These are phyloP conservation scores for Bombus vancouverensis DNA, from an alignment of 1,140 invertebrate genomes.

Conservation along the genomic window DNA sequence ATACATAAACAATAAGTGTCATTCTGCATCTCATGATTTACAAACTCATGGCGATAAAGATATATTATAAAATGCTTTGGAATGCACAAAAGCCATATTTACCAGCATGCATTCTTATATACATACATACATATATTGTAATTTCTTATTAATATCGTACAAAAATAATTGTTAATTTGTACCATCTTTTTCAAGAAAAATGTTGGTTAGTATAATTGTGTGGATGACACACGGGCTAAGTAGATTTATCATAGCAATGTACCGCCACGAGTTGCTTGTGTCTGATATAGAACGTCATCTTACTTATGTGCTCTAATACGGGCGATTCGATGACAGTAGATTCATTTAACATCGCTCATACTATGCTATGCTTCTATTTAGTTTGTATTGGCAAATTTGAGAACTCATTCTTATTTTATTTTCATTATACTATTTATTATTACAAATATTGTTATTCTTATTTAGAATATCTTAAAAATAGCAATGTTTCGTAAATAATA, in stretches of 20 bases:
- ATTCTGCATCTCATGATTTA: no score
- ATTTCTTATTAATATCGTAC: no score
- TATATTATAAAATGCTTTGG: no score
- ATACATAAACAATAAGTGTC: no score
- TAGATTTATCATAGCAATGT: background rate
- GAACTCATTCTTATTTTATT: background rate
- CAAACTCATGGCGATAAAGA: no score
- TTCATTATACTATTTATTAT: background rate
- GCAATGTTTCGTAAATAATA: background rate
- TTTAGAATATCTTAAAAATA: background rate
- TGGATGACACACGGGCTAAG: background rate
- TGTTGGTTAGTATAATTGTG: no score
- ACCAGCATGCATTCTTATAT: background rate
- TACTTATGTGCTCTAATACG: background rate
- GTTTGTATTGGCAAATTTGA: background rate
- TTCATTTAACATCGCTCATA: no score
- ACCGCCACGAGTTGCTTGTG: background rate
- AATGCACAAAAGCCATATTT: no score
- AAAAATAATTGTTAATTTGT: no score
- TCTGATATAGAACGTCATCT: background rate
- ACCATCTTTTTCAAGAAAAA: background rate
- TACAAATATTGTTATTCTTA: background rate
- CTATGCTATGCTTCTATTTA: background rate
- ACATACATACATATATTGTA: no score
- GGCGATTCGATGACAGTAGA: background rate